These are phyloP conservation scores for Polypterus bichir DNA, from an alignment of 2,113 vertebrate species.

Conservation along the genomic window DNA sequence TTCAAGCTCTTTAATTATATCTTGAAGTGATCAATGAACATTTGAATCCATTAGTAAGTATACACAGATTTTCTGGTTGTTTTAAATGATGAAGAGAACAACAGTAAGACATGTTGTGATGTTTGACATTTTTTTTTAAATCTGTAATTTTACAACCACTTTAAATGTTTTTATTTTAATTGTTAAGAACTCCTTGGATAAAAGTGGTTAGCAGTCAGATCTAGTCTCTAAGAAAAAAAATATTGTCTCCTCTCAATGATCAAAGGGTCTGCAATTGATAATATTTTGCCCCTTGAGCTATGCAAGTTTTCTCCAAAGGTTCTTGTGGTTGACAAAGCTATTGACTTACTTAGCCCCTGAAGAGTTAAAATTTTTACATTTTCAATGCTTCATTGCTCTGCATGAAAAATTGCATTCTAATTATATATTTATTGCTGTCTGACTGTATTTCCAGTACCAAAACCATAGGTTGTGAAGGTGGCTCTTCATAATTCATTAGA, in stretches of 20 bases:
- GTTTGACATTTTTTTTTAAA: no score
- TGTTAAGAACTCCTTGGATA: background rate
- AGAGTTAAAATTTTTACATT: background rate
- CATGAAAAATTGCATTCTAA: background rate
- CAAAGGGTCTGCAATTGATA: background rate
- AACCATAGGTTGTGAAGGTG: background rate
- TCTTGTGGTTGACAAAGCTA: background rate
- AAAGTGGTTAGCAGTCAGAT: background rate
- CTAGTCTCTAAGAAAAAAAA: background rate
- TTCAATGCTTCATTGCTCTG: background rate
- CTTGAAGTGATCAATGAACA: no score
- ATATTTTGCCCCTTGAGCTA: background rate
- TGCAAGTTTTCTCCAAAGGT: background rate
- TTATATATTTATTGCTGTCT: background rate
- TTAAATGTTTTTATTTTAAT: no score
- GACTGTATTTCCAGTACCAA: background rate
- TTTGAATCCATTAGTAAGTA: no score
- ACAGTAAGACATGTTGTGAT: no score
- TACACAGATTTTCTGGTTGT: no score
- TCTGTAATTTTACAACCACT: no score
- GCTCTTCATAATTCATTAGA: background rate
- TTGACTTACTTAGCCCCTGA: background rate
- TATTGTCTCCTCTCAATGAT: background rate
- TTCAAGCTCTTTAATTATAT: no score
- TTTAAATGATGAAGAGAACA: no score